A percentile compares a stretch with the other conserved stretches of the same genome.
These are phyloP conservation scores for Lasioglossum albipes DNA, from an alignment of 1,140 invertebrate species.

Conservation along the genomic window DNA sequence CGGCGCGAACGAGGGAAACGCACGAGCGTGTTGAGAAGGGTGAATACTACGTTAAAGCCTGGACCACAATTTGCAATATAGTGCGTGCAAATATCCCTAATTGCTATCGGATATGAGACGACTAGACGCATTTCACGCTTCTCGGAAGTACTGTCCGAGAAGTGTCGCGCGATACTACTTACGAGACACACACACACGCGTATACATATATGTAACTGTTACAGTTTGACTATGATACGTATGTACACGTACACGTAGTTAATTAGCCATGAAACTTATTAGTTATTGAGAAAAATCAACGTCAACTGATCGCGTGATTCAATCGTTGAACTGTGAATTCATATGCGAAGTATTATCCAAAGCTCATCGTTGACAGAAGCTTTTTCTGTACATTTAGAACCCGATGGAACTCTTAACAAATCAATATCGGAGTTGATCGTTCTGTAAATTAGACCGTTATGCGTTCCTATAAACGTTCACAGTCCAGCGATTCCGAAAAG, in stretches of 20 bases:
- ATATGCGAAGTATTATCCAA: too few relatives aligned
- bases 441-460: too few relatives aligned
- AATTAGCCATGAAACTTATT: not conserved
- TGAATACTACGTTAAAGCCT: slow-evolving; percentile 68
- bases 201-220: not conserved
- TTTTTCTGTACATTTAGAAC: too few relatives aligned
- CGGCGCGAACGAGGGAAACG: slow-evolving; percentile 10
- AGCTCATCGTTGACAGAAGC: too few relatives aligned
- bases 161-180: slow-evolving; percentile 19
- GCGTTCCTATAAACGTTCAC: too few relatives aligned
- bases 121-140: slow-evolving; percentile 46
- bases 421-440: too few relatives aligned
- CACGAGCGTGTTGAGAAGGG: slow-evolving; percentile 16
- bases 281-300: slow-evolving; percentile 2
- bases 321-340: not conserved
- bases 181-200: not conserved
- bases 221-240: not conserved
- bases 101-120: slow-evolving; percentile 37
- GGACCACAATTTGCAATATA: slow-evolving; percentile 65
- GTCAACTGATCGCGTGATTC: not conserved
- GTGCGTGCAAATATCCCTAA: slow-evolving; percentile 58
- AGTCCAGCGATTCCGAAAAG: not conserved
- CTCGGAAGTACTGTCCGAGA: slow-evolving; percentile 23
- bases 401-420: too few relatives aligned
- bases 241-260: not conserved